A percentile compares a stretch with the other conserved stretches of the same genome.
These are phyloP conservation scores for Hexactinellida sp. DNA, from an alignment of 37 sponge, comb jelly and placozoan species.

Conservation along the genomic window DNA sequence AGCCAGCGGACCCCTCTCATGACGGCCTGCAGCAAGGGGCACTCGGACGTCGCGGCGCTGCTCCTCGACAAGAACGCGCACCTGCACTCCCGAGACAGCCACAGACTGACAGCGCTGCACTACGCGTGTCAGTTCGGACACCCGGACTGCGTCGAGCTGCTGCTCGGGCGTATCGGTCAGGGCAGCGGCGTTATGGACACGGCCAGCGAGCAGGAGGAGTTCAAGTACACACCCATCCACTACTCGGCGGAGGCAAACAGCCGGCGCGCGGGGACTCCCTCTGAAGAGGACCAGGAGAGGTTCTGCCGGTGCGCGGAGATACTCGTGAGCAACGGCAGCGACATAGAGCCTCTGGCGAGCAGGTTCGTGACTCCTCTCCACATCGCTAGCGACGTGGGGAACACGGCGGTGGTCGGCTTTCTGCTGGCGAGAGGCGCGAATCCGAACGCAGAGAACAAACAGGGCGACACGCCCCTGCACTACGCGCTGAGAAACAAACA, in stretches of 20 bases:
- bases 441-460: neutral
- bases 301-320: neutral
- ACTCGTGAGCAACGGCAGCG: neutral
- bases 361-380: slow-evolving; percentile 2
- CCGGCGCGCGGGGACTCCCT: neutral
- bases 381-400: neutral
- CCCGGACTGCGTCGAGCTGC: neutral
- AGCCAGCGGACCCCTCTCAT: neutral
- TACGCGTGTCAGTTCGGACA: neutral
- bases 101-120: neutral
- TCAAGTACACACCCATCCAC: neutral
- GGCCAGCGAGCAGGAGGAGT: neutral
- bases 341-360: neutral
- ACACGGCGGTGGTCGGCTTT: neutral
- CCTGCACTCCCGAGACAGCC: neutral
- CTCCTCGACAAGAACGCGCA: neutral
- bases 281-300: slow-evolving; percentile 14
- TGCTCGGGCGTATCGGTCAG: neutral
- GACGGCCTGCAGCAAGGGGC: neutral
- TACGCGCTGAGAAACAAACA: neutral
- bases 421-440: neutral
- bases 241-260: neutral
- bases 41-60: neutral
- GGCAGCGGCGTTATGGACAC: neutral
- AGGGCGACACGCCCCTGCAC: neutral